Conservation (phyloP, 2,113 vertebrate species). For the Melanerpes formicivorus region DNA sequence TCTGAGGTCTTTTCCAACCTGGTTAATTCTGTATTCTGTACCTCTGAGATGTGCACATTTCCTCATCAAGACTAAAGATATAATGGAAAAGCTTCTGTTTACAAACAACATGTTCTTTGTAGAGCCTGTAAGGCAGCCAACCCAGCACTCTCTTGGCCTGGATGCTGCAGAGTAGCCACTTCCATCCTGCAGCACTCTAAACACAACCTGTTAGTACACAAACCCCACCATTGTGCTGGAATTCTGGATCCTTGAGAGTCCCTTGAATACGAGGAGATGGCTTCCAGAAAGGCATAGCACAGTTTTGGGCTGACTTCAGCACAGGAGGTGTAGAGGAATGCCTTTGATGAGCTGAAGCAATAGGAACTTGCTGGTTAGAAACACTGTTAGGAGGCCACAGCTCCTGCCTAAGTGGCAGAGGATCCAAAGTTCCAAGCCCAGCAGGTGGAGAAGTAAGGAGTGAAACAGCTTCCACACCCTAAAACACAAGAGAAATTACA, state of each 20-base stretch:
- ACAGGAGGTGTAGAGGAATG: not conserved
- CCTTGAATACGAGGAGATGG: slow-evolving; percentile 81
- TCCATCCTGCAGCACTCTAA: not conserved
- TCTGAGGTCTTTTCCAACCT: no score
- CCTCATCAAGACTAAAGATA: not conserved
- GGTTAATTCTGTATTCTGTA: no score
- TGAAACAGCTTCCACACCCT: slow-evolving; percentile 44
- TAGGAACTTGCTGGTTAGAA: not conserved
- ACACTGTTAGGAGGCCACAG: not conserved
- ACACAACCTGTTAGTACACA: not conserved
- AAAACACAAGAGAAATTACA: not conserved
- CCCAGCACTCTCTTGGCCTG: not conserved
- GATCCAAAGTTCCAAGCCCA: slow-evolving; percentile 84
- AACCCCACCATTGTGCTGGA: slow-evolving; percentile 86
- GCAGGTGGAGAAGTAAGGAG: slow-evolving; percentile 73
- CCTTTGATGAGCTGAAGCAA: slow-evolving; percentile 16
- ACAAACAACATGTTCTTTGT: not conserved
- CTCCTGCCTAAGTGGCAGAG: slow-evolving; percentile 81
- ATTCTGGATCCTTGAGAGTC: slow-evolving; percentile 84
- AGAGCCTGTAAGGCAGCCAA: not conserved
- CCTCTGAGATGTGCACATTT: not conserved
- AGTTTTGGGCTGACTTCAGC: slow-evolving; percentile 2
- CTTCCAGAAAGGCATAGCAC: slow-evolving; percentile 32
- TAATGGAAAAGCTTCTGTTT: not conserved
- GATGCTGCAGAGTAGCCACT: not conserved